Evolutionary conservation across 2,113 vertebrate genomes (phyloP), one percentile per base, ranked within the genome.

Genomic region (Urocynchramus pylzowi): DNA sequence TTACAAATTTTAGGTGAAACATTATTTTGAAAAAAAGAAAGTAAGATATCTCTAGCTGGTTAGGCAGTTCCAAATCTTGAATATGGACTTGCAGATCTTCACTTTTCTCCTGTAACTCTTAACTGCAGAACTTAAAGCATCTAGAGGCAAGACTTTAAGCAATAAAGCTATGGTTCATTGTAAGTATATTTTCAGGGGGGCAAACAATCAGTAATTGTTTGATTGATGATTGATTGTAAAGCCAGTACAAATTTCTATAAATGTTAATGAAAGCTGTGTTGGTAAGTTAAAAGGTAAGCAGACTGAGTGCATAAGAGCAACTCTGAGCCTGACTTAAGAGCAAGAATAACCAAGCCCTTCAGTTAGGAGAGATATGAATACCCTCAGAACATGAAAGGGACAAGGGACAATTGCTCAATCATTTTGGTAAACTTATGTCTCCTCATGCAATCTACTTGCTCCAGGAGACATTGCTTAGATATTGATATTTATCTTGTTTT

Each of bases 401-500:
- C 27, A 54, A 63, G 27, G 13, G 12, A 54, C 22, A 52, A 33
- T 49, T 73, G 68, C 33, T 63, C 44, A 35, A 0, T 54, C 28
- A 21, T 85, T 90, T 71, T 85, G 14, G 52, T 82, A 44, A 89
- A 68, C 19, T 64, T 87, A 22, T 1, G 27, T 57, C 54, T 61
- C 20, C 42, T 81, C 31, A 13, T 39, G 26, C 17, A 85, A 60
- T 79, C 28, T n/a, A 33, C 21, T 89, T 89, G 24, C n/a, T 89
- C 16, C 59, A 60, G n/a, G 31, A 83, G 13, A 45, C 17, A 11
- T 57, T 85, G 44, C 59, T 73, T 65, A 65, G 37, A 22, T 57
- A 61, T 33, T 79, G 57, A 54, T 71, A 70, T 52, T 59, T 94
- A 44, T 92, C 82, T 95, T 87, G 39, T 57, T 97, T 93, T 97